Base-by-base conservation (phyloP, 2,113 vertebrate species). In the Pollachius pollachius region DNA sequence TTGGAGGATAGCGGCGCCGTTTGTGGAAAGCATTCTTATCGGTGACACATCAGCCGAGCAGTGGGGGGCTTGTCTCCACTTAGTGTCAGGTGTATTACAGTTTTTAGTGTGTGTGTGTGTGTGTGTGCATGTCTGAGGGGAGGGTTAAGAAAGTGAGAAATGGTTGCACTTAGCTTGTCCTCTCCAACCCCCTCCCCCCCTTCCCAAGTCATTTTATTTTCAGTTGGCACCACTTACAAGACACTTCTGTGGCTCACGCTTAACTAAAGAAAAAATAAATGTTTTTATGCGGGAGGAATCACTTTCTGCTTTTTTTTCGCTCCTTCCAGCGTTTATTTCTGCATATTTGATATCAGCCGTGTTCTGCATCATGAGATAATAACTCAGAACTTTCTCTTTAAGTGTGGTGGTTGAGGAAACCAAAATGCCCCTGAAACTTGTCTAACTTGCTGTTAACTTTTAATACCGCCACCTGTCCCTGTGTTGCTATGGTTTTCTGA, bases 121-220 rank as follows among this genome's bases (percentile, higher is more conserved):
- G 13, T 0, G 17, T 48, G 65, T 37, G 54, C 5, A 17, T 16
- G 54, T 17, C 5, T 57, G 63, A 37, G 63, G 37, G 63, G 37
- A 37, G 63, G 37, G 63, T 64, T 23, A 30, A 30, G 34, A n/a
- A 37, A 11, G 7, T 19, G 66, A 75, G 70, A 82, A 81, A 88
- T 70, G 69, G 76, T 78, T 71, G 80, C 82, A 85, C 82, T 88
- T 81, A 85, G 76, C 72, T 34, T 34, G 30, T 34, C 30, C 30
- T 34, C 30, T 34, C 30, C 30, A 34, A 34, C 52, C 16, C 21
- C 8, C 57, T 4, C n/a, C 16, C n/a, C n/a, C 5, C 16, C 16
- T 17, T n/a, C 34, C 9, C 12, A 11, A 75, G 72, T 68, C 79
- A 76, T 81, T 84, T 72, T 41, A 68, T 74, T 80, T 84, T 74